Conservation (phyloP, 2,888 invertebrate species). For the Sinotaia quadrata region DNA sequence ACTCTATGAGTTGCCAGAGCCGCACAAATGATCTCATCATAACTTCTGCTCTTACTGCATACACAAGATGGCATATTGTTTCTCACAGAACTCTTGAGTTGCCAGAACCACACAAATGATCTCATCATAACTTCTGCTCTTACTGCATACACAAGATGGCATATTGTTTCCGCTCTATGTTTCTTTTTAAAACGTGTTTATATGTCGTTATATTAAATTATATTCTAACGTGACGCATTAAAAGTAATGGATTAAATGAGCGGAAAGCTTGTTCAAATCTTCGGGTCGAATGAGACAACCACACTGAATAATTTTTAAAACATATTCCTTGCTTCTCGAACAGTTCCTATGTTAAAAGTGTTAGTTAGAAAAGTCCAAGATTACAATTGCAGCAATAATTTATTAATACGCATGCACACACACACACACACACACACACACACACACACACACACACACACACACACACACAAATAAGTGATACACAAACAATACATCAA, state of each 20-base stretch:
- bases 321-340: too few relatives aligned
- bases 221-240: too few relatives aligned
- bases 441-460: constrained; percentile 1
- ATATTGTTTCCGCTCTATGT: background rate
- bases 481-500: too few relatives aligned
- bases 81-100: too few relatives aligned
- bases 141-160: background rate
- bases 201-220: background rate
- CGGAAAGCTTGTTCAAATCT: too few relatives aligned
- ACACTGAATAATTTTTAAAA: too few relatives aligned
- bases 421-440: background rate
- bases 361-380: too few relatives aligned
- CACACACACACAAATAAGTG: background rate
- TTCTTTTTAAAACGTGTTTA: background rate
- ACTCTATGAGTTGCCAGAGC: background rate
- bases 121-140: background rate
- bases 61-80: background rate
- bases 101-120: background rate
- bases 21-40: background rate
- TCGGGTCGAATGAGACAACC: too few relatives aligned
- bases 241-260: too few relatives aligned
- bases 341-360: too few relatives aligned
- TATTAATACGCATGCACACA: background rate
- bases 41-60: background rate
- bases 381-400: too few relatives aligned